These are phyloP conservation scores for Mantis religiosa DNA, from an alignment of 2,888 invertebrate genomes.

Conservation along the genomic window DNA sequence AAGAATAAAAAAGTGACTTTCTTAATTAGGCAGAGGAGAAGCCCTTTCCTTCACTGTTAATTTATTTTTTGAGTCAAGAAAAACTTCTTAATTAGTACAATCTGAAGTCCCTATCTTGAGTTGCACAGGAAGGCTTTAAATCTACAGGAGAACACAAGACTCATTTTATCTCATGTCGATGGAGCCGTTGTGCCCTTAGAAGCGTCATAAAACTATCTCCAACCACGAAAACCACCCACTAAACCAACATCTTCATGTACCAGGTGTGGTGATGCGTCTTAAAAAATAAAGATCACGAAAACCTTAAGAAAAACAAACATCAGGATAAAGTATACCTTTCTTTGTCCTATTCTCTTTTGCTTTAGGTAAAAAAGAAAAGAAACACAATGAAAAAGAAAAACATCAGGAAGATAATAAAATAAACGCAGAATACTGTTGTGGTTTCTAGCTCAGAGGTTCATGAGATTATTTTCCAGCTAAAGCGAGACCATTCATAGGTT, in stretches of 20 bases:
- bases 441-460: too few species aligned
- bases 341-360: too few species aligned
- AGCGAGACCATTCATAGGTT: too few species aligned
- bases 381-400: too few species aligned
- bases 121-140: background rate
- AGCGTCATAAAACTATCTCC: background rate
- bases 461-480: too few species aligned
- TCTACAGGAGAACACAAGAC: background rate
- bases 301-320: too few species aligned
- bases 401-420: too few species aligned
- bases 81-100: constrained; percentile 13
- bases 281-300: too few species aligned
- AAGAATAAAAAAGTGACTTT: constrained; percentile 12
- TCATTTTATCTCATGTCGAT: background rate
- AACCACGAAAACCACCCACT: background rate
- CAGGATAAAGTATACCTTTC: too few species aligned
- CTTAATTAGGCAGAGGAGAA: constrained; percentile 18
- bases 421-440: too few species aligned
- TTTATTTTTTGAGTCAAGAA: constrained; percentile 7
- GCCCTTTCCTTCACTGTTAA: constrained; percentile 8
- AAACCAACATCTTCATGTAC: background rate
- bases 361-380: too few species aligned
- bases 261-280: too few species aligned
- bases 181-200: background rate
- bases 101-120: background rate